phyloP scores from a whole-genome alignment of 35 echinoderm and acorn worm genomes.

The Apostichopus parvimensis region DNA sequence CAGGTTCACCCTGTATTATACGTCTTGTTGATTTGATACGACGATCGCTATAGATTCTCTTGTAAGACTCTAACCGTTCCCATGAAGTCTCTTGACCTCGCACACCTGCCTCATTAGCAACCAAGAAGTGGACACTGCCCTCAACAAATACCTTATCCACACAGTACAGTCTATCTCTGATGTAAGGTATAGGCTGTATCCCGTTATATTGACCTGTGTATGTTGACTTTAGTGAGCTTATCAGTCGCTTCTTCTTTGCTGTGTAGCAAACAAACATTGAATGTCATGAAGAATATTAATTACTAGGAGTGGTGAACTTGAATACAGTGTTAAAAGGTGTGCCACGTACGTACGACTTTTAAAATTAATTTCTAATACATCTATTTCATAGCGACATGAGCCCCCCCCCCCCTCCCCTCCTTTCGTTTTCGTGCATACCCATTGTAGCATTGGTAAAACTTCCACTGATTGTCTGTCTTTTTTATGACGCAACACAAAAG shows the following conservation, averaged over 20 bases:
- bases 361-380: too few species aligned
- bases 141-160: not conserved
- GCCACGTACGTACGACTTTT: too few species aligned
- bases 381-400: too few species aligned
- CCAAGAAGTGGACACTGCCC: not conserved
- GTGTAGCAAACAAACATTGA: not conserved
- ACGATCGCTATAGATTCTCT: not conserved
- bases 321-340: too few species aligned
- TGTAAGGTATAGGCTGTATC: not conserved
- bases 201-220: not conserved
- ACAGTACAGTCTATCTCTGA: not conserved
- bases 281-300: too few species aligned
- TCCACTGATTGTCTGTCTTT: too few species aligned
- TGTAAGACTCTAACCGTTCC: not conserved
- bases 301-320: too few species aligned
- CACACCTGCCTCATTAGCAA: not conserved
- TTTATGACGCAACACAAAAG: too few species aligned
- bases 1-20: conserved; percentile 1
- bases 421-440: too few species aligned
- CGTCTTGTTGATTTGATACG: not conserved
- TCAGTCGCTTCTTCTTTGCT: not conserved
- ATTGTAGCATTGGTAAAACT: too few species aligned
- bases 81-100: not conserved
- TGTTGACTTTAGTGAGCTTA: not conserved
- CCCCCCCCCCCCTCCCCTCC: too few species aligned